Evolutionary conservation across 1,140 invertebrate species (phyloP).

Genomic region (Drosophila hydei): DNA sequence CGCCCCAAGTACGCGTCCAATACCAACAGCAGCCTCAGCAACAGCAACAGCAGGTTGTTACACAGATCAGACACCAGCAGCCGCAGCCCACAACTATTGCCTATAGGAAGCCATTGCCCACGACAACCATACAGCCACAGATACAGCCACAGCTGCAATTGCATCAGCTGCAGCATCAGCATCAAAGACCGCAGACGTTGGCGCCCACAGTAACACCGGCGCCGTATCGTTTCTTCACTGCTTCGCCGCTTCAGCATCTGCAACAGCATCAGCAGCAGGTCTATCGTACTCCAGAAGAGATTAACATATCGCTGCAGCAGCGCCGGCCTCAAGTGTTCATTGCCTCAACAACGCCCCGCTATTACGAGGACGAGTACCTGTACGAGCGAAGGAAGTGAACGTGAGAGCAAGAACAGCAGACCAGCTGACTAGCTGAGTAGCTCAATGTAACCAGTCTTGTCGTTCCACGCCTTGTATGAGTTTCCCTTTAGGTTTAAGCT

Average conservation of each 20-base stretch:
- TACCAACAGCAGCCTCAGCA: conserved; percentile 48
- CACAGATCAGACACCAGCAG: conserved; percentile 69
- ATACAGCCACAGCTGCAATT: conserved; percentile 65
- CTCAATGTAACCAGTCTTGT: conserved; percentile 70
- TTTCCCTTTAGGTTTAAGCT: conserved; percentile 63
- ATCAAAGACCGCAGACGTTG: conserved; percentile 60
- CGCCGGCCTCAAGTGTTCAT: conserved; percentile 86
- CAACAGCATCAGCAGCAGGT: conserved; percentile 86
- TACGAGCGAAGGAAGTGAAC: conserved; percentile 81
- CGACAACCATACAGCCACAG: conserved; percentile 75
- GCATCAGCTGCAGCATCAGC: conserved; percentile 57
- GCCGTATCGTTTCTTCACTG: conserved; percentile 78
- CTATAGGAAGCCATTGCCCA: conserved; percentile 73
- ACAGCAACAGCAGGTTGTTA: conserved; percentile 63
- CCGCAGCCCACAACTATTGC: conserved; percentile 72
- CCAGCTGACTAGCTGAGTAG: neutral
- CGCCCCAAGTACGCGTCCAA: conserved; percentile 38
- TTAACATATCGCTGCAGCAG: conserved; percentile 92
- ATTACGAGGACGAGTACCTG: conserved; percentile 83
- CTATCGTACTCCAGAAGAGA: conserved; percentile 92
- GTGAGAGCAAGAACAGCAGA: neutral
- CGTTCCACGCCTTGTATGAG: conserved; percentile 59
- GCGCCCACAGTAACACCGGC: conserved; percentile 80
- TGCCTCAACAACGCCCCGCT: conserved; percentile 76
- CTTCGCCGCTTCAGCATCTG: conserved; percentile 77